These are phyloP conservation scores for Tiaroga cobitis DNA, from an alignment of 2,797 vertebrate species.

Conservation along the genomic window DNA sequence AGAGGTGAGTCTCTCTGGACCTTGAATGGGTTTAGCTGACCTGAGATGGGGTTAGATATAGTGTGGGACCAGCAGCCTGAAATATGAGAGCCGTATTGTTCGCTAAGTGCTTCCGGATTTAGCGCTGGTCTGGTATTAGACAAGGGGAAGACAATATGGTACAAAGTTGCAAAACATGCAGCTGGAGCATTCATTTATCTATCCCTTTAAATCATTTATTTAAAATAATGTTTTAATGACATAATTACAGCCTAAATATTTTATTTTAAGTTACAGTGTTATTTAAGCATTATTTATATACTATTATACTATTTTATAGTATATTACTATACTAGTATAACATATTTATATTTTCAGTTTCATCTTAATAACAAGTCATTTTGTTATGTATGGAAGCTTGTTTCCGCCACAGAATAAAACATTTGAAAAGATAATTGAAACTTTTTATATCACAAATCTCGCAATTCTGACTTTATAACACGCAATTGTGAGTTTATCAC, in stretches of 20 bases:
- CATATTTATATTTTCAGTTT: not conserved
- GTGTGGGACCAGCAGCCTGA: conserved; percentile 13
- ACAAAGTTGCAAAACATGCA: conserved; percentile 22
- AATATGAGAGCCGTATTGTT: conserved; percentile 39
- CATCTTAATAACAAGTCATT: not conserved
- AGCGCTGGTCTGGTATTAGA: conserved; percentile 13
- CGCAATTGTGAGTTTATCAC: too few species aligned
- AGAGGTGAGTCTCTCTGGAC: conserved; percentile 9
- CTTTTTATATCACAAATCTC: too few species aligned
- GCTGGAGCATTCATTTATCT: not conserved
- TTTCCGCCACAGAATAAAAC: too few species aligned
- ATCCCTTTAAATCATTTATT: not conserved
- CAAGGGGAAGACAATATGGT: not conserved
- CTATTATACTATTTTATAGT: not conserved
- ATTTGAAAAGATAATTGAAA: too few species aligned
- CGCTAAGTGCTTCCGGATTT: conserved; percentile 51
- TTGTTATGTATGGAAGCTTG: not conserved
- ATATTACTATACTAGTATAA: not conserved
- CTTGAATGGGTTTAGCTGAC: conserved; percentile 39
- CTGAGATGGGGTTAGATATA: conserved; percentile 24
- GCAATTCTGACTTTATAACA: too few species aligned
- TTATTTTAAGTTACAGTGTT: too few species aligned
- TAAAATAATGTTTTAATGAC: not conserved
- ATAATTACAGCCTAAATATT: not conserved
- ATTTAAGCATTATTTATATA: not conserved